phyloP scores from a whole-genome alignment of 1,140 invertebrate species.

The Bathynomus jamesi region DNA sequence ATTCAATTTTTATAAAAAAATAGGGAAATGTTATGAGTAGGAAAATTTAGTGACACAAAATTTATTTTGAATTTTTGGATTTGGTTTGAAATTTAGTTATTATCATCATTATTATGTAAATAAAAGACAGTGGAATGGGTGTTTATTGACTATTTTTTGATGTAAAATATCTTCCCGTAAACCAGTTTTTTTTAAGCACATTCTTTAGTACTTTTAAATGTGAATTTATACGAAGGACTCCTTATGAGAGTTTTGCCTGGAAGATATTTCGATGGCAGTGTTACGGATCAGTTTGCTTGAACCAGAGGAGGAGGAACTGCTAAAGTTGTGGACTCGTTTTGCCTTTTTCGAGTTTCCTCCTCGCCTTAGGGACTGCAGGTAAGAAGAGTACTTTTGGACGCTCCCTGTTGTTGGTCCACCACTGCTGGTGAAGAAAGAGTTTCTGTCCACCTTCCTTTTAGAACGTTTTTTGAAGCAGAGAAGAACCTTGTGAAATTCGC shows the following conservation, averaged over 20 bases:
- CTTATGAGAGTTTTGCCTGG: background rate
- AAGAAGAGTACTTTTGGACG: background rate
- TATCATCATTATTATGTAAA: too few species aligned
- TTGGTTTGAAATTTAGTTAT: too few species aligned
- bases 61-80: too few species aligned
- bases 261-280: background rate
- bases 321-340: background rate
- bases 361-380: background rate
- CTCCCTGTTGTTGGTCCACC: background rate
- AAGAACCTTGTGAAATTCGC: constrained; percentile 53
- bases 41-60: too few species aligned
- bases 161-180: too few species aligned
- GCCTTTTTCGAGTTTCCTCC: background rate
- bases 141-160: too few species aligned
- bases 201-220: too few species aligned
- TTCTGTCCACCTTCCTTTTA: background rate
- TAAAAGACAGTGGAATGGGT: too few species aligned
- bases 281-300: background rate
- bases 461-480: background rate
- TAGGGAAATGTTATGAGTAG: too few species aligned
- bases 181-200: too few species aligned
- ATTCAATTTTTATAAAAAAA: too few species aligned
- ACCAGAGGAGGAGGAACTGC: background rate
- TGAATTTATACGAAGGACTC: background rate
- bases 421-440: background rate